These are phyloP conservation scores for Macquaria australasica DNA, from an alignment of 2,113 vertebrate species.

Conservation along the genomic window DNA sequence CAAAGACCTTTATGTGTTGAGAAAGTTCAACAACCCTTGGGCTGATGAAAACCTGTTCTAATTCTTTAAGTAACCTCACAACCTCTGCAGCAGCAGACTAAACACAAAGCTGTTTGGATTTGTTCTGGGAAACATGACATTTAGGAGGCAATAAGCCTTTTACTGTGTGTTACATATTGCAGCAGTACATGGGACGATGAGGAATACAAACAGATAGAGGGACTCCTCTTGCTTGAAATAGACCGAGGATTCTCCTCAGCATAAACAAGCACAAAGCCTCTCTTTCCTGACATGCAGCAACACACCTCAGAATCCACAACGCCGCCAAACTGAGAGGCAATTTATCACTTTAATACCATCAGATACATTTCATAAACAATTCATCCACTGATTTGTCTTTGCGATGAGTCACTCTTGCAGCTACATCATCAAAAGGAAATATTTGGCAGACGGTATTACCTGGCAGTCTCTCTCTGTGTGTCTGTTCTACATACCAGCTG, in stretches of 20 bases:
- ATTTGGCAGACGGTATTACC: conserved; percentile 62
- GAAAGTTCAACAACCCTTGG: conserved; percentile 41
- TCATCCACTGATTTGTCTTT: conserved; percentile 68
- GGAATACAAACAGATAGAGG: conserved; percentile 24
- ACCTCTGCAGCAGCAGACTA: conserved; percentile 14
- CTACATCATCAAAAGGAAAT: conserved; percentile 70
- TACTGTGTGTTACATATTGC: conserved; percentile 19
- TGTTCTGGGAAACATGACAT: conserved; percentile 47
- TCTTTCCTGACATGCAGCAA: conserved; percentile 26
- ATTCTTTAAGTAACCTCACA: conserved; percentile 21
- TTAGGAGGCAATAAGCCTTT: conserved; percentile 47
- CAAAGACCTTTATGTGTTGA: background rate
- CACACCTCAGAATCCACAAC: conserved; percentile 52
- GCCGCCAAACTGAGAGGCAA: conserved; percentile 53
- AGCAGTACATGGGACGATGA: conserved; percentile 12
- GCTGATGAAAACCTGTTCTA: conserved; percentile 41
- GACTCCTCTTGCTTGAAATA: conserved; percentile 24
- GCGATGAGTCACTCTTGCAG: conserved; percentile 52
- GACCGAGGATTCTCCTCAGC: conserved; percentile 28
- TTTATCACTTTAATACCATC: conserved; percentile 74
- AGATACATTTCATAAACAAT: conserved; percentile 75
- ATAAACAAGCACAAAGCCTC: conserved; percentile 18
- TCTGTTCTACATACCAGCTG: conserved; percentile 54
- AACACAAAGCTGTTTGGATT: conserved; percentile 38
- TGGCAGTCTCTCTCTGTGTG: conserved; percentile 34